Base-by-base conservation (phyloP, 2,797 vertebrate genomes). In the Leptodactylus fallax region DNA sequence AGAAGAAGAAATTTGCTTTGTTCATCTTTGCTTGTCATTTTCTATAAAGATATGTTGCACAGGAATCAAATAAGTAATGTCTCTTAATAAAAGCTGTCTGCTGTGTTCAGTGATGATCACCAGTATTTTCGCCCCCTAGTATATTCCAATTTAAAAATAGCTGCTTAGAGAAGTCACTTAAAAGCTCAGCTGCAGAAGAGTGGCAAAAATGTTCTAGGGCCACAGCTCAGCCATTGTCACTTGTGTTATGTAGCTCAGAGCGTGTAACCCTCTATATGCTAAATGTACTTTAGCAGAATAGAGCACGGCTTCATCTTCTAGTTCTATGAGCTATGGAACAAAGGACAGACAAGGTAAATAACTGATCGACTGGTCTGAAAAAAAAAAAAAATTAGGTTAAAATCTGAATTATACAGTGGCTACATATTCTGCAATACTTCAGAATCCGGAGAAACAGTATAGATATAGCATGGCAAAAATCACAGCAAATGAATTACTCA, bases 21-120 rank as follows among this genome's bases (percentile, higher is more conserved):
- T 89, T 86, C 80, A 86, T 86, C 71, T 82, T 89, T 86, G 72
- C 88, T 83, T 89, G 88, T 89, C 88, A 89, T 83, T 77, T 89
- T 85, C 79, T 51, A 89, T 89, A 89, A 89, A 89, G 85, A 89
- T 89, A 71, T 86, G 71, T 86, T 89, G 79, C 85, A 79, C n/a
- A 56, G 79, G 80, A 89, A 86, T 83, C 55, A 79, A 89, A 89
- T 63, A 82, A 79, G 88, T 86, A 89, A 78, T 79, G 85, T 89
- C 80, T 89, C 84, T 67, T 86, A 86, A 86, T 89, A 89, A 89
- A 89, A 86, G 71, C 88, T 89, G 88, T 89, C 88, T 63, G 85
- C 88, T 86, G 85, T 76, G 53, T 71, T 89, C 85, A 89, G 72
- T 83, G 61, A 86, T 86, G 79, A 86, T 89, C 85, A 89, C 88